phyloP scores from a whole-genome alignment of 2,888 invertebrate genomes.

The Gymnosoma rotundatum region DNA sequence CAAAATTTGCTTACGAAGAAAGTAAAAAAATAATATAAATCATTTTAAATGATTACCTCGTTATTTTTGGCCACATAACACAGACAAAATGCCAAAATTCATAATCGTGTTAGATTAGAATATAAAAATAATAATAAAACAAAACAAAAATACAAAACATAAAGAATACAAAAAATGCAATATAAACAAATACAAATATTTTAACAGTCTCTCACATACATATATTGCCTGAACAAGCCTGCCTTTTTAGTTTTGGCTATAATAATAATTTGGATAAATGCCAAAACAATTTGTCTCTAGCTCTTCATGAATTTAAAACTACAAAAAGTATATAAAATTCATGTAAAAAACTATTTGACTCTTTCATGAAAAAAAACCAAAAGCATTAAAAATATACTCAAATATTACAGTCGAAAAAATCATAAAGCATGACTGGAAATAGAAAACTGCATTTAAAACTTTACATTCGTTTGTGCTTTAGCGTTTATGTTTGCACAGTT shows the following conservation, averaged over 20 bases:
- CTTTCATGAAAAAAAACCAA: slow-evolving; percentile 24
- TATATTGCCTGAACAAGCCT: slow-evolving; percentile 51
- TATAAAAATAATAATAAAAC: slow-evolving; percentile 6
- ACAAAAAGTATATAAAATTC: slow-evolving; percentile 13
- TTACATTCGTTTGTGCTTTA: slow-evolving; percentile 45
- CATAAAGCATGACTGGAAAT: slow-evolving; percentile 67
- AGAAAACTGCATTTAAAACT: slow-evolving; percentile 64
- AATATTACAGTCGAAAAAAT: slow-evolving; percentile 62
- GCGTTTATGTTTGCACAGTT: slow-evolving; percentile 29
- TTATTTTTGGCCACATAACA: slow-evolving; percentile 76
- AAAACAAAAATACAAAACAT: slow-evolving; percentile 9
- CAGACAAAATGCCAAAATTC: slow-evolving; percentile 63
- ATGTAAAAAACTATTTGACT: slow-evolving; percentile 22
- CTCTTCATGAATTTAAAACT: slow-evolving; percentile 53
- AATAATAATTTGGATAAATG: slow-evolving; percentile 76
- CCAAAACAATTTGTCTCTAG: slow-evolving; percentile 74
- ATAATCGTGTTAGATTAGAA: slow-evolving; percentile 46
- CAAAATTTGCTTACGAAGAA: slow-evolving; percentile 24
- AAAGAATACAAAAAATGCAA: slow-evolving; percentile 31
- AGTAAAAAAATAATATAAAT: slow-evolving; percentile 72
- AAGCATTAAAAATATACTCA: background rate
- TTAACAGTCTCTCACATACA: slow-evolving; percentile 19
- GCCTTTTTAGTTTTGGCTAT: slow-evolving; percentile 59
- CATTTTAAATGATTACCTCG: slow-evolving; percentile 79
- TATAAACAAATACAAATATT: slow-evolving; percentile 18